These are phyloP conservation scores for Calliopum simillimum DNA, from an alignment of 2,888 invertebrate genomes.

Conservation along the genomic window DNA sequence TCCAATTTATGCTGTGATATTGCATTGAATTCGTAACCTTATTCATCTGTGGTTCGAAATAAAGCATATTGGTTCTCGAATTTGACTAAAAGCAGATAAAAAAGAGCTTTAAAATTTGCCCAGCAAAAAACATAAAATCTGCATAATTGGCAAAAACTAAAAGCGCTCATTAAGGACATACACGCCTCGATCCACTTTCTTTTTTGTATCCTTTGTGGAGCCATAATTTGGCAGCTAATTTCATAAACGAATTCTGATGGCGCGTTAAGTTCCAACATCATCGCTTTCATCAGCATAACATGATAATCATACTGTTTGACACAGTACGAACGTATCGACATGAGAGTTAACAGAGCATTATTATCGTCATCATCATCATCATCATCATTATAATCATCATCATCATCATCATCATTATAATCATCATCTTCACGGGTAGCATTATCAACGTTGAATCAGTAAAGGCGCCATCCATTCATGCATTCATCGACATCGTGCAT, in stretches of 20 bases:
- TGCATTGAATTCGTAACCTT: too few species aligned
- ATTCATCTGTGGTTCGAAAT: too few species aligned
- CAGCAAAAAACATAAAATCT: background rate
- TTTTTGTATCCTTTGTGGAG: background rate
- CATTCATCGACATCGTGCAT: constrained; percentile 40
- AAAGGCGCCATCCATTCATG: constrained; percentile 1
- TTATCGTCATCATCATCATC: background rate
- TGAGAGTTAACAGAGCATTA: too few species aligned
- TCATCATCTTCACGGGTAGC: constrained; percentile 29
- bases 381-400: background rate
- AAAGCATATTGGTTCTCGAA: background rate
- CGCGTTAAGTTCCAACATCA: constrained; percentile 12
- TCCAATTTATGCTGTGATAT: too few species aligned
- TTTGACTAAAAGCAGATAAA: background rate
- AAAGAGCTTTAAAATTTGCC: background rate
- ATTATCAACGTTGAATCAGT: background rate
- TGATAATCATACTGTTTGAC: background rate
- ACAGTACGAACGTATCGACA: too few species aligned
- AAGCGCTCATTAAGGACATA: constrained; percentile 12
- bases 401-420: constrained; percentile 15
- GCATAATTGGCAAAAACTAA: constrained; percentile 16
- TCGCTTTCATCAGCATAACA: background rate
- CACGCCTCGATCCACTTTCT: background rate
- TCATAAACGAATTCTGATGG: constrained; percentile 12
- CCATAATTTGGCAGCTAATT: background rate